Conservation (phyloP, 2,888 invertebrate species). For the Drepana falcataria region DNA sequence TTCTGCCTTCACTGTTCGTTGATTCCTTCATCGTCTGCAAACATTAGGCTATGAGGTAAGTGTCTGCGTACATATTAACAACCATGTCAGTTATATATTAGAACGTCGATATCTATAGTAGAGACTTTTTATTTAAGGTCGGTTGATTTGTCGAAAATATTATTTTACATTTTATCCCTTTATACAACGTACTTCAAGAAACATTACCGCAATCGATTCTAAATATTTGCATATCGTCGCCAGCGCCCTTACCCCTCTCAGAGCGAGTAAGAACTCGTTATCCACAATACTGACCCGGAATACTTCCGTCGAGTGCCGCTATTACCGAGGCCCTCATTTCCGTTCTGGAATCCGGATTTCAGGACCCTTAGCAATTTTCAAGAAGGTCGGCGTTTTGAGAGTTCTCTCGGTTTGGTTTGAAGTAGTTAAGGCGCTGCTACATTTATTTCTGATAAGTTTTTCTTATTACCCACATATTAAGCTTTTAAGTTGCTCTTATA, state of each 20-base stretch:
- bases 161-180: not conserved
- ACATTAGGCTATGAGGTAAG: too few relatives aligned
- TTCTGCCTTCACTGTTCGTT: too few relatives aligned
- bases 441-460: not conserved
- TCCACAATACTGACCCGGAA: slow-evolving; percentile 39
- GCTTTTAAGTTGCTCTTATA: too few relatives aligned
- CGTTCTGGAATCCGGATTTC: slow-evolving; percentile 35
- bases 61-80: too few relatives aligned
- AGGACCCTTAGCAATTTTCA: slow-evolving; percentile 30
- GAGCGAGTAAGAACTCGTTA: slow-evolving; percentile 31
- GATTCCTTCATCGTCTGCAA: too few relatives aligned
- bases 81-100: too few relatives aligned
- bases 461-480: too few relatives aligned
- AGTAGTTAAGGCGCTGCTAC: not conserved
- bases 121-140: too few relatives aligned
- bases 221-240: not conserved
- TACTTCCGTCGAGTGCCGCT: slow-evolving; percentile 47
- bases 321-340: slow-evolving; percentile 55
- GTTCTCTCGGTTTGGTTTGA: not conserved
- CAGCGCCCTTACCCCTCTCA: slow-evolving; percentile 18
- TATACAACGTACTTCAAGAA: not conserved
- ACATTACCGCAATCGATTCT: not conserved
- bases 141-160: too few relatives aligned
- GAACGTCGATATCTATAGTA: too few relatives aligned
- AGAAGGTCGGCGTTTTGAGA: slow-evolving; percentile 5